Conservation (phyloP, 1,140 invertebrate species). For the Octopus sinensis region DNA sequence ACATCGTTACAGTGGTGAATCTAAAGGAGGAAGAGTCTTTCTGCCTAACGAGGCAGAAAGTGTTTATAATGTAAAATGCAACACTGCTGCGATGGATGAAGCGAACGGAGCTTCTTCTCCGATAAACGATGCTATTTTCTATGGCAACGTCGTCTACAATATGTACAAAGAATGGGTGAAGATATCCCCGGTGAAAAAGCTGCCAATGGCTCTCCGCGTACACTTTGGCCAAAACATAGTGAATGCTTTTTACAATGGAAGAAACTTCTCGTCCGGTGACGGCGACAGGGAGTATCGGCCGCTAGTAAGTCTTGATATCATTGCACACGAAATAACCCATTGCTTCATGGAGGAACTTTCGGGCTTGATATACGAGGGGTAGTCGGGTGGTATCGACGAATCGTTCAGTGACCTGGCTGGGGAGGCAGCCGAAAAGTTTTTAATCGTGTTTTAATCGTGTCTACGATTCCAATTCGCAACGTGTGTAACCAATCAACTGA, state of each 20-base stretch:
- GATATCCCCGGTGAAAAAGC: conserved; percentile 9
- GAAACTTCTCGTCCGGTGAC: conserved; percentile 28
- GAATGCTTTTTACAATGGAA: conserved; percentile 26
- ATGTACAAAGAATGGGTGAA: conserved; percentile 33
- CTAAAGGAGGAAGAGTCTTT: conserved; percentile 19
- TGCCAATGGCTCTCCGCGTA: conserved; percentile 28
- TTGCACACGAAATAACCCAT: conserved; percentile 37
- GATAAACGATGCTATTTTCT: conserved; percentile 32
- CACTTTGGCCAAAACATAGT: conserved; percentile 30
- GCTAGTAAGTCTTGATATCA: conserved; percentile 25
- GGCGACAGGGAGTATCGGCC: conserved; percentile 23
- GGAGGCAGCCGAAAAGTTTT: conserved; percentile 30
- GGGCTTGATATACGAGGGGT: conserved; percentile 27
- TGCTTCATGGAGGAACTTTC: conserved; percentile 33
- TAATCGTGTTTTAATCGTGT: no score
- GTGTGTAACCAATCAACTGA: conserved; percentile 27
- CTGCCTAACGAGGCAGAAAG: conserved; percentile 18
- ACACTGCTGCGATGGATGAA: conserved; percentile 22
- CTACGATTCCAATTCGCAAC: conserved; percentile 24
- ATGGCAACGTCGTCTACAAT: conserved; percentile 20
- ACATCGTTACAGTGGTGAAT: conserved; percentile 34
- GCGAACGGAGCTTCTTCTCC: conserved; percentile 34
- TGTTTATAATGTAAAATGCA: conserved; percentile 23
- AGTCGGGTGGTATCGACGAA: conserved; percentile 38
- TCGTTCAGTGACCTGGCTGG: conserved; percentile 40